Evolutionary conservation across 2,797 vertebrate species (phyloP).

Genomic region (Lerista edwardsae): DNA sequence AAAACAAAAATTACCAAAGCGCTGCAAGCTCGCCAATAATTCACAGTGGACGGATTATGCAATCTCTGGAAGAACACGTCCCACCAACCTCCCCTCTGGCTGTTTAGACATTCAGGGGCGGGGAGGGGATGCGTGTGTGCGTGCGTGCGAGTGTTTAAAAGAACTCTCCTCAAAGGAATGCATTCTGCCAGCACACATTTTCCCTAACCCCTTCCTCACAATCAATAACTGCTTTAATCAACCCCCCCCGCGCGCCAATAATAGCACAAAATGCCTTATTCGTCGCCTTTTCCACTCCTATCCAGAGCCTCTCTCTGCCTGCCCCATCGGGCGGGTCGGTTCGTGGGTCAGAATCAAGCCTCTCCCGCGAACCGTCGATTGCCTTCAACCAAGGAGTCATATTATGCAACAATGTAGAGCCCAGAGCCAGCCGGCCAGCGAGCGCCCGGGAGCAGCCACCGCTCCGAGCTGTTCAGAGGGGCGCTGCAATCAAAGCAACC

Average conservation of each 20-base stretch:
- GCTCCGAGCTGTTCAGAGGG: constrained; percentile 12
- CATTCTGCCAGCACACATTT: constrained; percentile 40
- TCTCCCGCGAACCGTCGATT: constrained; percentile 48
- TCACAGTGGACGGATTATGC: constrained; percentile 67
- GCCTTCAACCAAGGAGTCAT: constrained; percentile 51
- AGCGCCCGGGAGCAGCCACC: background rate
- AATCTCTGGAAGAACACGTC: constrained; percentile 67
- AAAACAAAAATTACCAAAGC: constrained; percentile 34
- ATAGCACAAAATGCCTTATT: background rate
- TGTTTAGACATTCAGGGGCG: constrained; percentile 50
- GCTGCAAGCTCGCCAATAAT: constrained; percentile 40
- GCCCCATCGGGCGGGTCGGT: background rate
- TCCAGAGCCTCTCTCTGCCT: constrained; percentile 7
- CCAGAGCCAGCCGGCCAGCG: constrained; percentile 15
- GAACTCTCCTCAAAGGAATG: constrained; percentile 33
- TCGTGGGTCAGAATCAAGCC: constrained; percentile 11
- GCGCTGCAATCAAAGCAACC: constrained; percentile 52
- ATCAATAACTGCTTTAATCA: background rate
- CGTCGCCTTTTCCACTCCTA: background rate
- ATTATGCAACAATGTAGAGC: constrained; percentile 66
- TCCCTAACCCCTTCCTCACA: background rate
- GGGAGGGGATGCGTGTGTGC: background rate
- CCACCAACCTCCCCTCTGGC: constrained; percentile 58
- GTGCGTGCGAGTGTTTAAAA: background rate
- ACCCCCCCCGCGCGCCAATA: background rate